Base-by-base conservation (phyloP, 2,797 vertebrate genomes). In the Sebastes goodei region DNA sequence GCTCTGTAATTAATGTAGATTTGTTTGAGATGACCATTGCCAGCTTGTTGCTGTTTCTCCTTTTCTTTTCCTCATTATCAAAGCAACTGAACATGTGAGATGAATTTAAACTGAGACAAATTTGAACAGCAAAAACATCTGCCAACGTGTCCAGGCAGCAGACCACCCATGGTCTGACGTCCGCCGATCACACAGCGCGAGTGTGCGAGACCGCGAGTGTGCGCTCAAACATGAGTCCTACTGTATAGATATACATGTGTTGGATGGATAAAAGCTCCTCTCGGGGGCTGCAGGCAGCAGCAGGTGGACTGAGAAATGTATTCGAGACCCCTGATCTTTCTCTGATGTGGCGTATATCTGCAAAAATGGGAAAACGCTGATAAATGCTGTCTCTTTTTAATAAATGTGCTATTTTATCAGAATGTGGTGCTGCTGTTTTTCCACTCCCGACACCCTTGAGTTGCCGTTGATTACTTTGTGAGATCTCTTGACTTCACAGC, bases 341-440 rank as follows among this genome's bases (percentile, higher is more conserved):
- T 88, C 90, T 78, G 81, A 85, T 74, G 80, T 80, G 85, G 85
- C 87, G 80, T 79, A 80, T 86, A 79, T 87, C 85, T 93, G 83
- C 89, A 85, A 89, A 60, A 81, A 84, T 86, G 90, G 81, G 65
- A 92, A 23, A 90, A 92, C 93, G 93, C 93, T 95, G 90, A 92
- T 90, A 89, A 90, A 94, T 93, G 91, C 94, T 92, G 93, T 95
- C 94, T 95, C 95, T 96, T 96, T 96, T 95, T 96, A 96, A 96
- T 96, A 96, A 96, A 96, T 96, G 95, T 96, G 94, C 94, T 96
- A 96, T 96, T 96, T 96, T 96, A 96, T 96, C 95, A 95, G 93
- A 92, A 81, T 15, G 63, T 81, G 82, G 88, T 57, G 62, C 63
- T 62, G 70, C 66, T 76, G 32, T 86, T 85, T 49, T 73, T 55